phyloP scores from a whole-genome alignment of 2,888 invertebrate genomes.

The Phyllotreta striolata region DNA sequence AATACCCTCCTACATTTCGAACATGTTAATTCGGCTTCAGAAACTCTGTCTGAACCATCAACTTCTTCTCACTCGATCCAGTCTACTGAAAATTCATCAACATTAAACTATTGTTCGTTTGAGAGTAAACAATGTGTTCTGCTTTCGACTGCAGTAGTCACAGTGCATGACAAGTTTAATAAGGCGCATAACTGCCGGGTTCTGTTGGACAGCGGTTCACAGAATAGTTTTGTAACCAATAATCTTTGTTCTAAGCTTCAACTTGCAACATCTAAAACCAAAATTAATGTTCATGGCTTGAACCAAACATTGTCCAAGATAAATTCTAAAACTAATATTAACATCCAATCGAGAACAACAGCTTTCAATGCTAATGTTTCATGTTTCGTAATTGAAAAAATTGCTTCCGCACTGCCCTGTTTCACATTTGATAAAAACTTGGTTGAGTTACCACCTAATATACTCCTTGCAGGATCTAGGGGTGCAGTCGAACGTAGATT shows the following conservation, averaged over 20 bases:
- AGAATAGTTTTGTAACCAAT: constrained; percentile 24
- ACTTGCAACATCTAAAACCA: constrained; percentile 12
- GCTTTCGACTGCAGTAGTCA: constrained; percentile 21
- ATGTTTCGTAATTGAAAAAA: constrained; percentile 14
- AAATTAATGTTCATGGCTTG: constrained; percentile 11
- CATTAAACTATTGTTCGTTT: constrained; percentile 2
- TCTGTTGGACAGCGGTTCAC: constrained; percentile 26
- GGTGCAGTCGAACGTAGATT: constrained; percentile 19
- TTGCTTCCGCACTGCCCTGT: constrained; percentile 19
- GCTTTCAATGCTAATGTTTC: constrained; percentile 8
- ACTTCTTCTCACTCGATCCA: not conserved
- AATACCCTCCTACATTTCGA: constrained; percentile 25
- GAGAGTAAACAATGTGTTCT: constrained; percentile 14
- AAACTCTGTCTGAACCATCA: not conserved
- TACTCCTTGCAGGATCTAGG: constrained; percentile 7
- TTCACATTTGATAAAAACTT: constrained; percentile 19
- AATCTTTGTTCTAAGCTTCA: constrained; percentile 10
- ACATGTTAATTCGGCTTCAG: not conserved
- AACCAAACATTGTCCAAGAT: constrained; percentile 9
- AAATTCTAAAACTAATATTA: constrained; percentile 7
- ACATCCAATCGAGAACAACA: constrained; percentile 4
- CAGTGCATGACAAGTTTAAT: constrained; percentile 10
- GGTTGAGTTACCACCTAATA: constrained; percentile 7
- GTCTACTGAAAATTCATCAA: constrained; percentile 4
- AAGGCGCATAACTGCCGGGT: constrained; percentile 10